Conservation (phyloP, 2,797 vertebrate genomes). For the Botia kubotai region DNA sequence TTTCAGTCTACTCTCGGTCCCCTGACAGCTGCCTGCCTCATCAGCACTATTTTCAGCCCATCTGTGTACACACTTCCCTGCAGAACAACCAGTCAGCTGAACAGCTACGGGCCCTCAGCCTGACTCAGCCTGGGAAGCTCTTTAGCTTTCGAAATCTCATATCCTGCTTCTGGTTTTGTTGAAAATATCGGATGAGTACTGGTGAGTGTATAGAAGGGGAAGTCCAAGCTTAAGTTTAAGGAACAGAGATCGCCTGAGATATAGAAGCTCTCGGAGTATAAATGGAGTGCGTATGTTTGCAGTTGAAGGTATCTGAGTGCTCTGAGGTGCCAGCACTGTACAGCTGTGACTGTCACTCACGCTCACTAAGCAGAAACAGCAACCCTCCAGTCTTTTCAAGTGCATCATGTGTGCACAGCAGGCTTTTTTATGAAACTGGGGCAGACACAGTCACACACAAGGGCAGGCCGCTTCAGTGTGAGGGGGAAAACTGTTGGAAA, state of each 20-base stretch:
- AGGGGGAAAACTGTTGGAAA: conserved; percentile 8
- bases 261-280: neutral
- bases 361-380: conserved; percentile 8
- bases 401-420: conserved; percentile 25
- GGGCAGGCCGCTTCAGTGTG: neutral
- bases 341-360: conserved; percentile 51
- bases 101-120: conserved; percentile 11
- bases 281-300: neutral
- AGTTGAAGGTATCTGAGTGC: neutral
- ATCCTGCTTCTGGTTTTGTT: conserved; percentile 23
- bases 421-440: conserved; percentile 18
- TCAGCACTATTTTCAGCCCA: conserved; percentile 44
- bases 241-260: neutral
- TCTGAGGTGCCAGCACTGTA: conserved; percentile 15
- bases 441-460: conserved; percentile 33
- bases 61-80: conserved; percentile 46
- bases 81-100: conserved; percentile 21
- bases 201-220: neutral
- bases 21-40: conserved; percentile 32
- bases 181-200: neutral
- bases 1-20: neutral
- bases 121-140: conserved; percentile 24
- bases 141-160: conserved; percentile 27
- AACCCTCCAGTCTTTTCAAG: conserved; percentile 35
- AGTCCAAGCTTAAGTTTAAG: conserved; percentile 13